These are phyloP conservation scores for Dermatemys mawii DNA, from an alignment of 2,113 vertebrate genomes.

Conservation along the genomic window DNA sequence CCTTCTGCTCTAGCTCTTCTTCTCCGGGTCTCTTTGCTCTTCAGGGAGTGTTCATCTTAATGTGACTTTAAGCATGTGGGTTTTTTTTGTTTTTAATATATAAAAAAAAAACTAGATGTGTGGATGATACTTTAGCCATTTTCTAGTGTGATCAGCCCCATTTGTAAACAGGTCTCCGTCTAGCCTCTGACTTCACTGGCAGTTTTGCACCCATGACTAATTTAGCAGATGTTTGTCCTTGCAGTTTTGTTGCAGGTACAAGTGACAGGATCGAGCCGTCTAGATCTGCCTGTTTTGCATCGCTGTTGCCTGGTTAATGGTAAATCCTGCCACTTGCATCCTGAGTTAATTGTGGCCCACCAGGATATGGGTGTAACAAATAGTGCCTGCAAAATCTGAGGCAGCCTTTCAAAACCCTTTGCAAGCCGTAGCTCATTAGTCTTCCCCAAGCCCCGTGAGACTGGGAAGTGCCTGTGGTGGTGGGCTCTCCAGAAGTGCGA, in stretches of 20 bases:
- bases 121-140: neutral
- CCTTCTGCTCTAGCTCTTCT: slow-evolving; percentile 1
- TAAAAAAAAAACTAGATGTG: neutral
- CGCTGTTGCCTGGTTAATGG: neutral
- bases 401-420: neutral
- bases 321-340: neutral
- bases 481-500: rapidly evolving
- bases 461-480: neutral
- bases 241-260: neutral
- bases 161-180: neutral
- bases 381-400: neutral
- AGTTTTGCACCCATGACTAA: neutral
- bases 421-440: rapidly evolving
- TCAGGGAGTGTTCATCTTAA: neutral
- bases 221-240: neutral
- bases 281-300: neutral
- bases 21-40: neutral
- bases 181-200: neutral
- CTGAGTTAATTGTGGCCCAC: neutral
- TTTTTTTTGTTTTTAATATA: neutral
- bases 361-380: neutral
- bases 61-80: neutral
- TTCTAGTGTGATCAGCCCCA: neutral
- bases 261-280: rapidly evolving
- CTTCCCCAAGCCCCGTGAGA: neutral